Base-by-base conservation (phyloP, 2,797 vertebrate species). In the Loris lydekkerianus region DNA sequence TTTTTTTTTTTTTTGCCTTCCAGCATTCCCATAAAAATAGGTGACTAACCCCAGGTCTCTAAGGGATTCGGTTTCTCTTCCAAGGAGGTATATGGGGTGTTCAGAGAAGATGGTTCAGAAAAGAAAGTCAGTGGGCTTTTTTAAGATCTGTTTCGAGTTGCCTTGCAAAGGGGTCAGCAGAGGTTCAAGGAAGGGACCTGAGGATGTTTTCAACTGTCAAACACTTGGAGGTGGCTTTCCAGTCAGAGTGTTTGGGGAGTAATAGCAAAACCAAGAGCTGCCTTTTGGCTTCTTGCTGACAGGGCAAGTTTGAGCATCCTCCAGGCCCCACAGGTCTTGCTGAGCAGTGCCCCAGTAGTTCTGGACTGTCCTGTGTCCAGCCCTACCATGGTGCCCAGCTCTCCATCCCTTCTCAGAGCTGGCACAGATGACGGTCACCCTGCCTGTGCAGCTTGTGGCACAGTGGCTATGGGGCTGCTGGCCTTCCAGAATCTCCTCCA, bases 401-500 rank as follows among this genome's bases (percentile, higher is more conserved):
- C 8, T 18, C 20, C 11, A 29, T 91, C 75, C 89, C 0, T 14
- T 85, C 18, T 69, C 8, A 11, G 85, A 0, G 0, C 58, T 21
- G 76, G 43, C 73, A 85, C 2, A 34, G 63, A 73, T 34, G 70
- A 95, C 0, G 83, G 85, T 80, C 37, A 21, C 14, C 23, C n/a
- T 18, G 25, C 11, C 0, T 31, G 3, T 2, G 9, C 7, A 17
- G 70, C 72, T 27, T 25, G n/a, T 70, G 72, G 95, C 69, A 69
- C 53, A 76, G 76, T 93, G 96, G 95, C 91, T 61, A 0, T 18
- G 78, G 20, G 18, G 56, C 65, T 88, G 90, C 94, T 63, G 94
- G 60, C 2, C 0, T 17, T 34, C 49, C 23, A n/a, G 34, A 92
- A 65, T 0, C 87, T 0, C 0, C 15, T 29, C 77, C 77, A 81